Evolutionary conservation across 2,797 vertebrate species (phyloP), one percentile per base, ranked within the genome.

Genomic region (Phoxinus dragarum): DNA sequence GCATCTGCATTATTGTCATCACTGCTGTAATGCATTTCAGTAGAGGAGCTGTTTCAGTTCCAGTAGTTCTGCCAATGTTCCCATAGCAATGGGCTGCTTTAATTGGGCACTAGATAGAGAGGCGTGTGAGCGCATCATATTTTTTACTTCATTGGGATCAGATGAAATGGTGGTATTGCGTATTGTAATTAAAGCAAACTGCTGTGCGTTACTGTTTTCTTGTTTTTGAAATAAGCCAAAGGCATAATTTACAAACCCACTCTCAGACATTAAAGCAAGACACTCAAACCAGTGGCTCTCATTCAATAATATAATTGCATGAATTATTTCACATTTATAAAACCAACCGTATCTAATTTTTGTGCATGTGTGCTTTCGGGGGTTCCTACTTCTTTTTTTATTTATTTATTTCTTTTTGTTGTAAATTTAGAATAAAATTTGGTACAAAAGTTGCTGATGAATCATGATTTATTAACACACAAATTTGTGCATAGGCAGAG

Each of bases 381-480:
- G 40, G 21, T 69, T 23, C 19, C 67, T 40, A 40, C 10, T 40
- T 38, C 5, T 68, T 69, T 69, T 12, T 12, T 0, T 12, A 4
- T 2, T 23, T 23, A n/a, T n/a, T 0, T 8, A 9, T 23, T 2
- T 16, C 0, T 49, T 47, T 1, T 49, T 17, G 5, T 19, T 52
- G 8, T 4, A 5, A 21, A 40, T 69, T 40, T 14, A 42, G 9
- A 42, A 71, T n/a, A 71, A 1, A n/a, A n/a, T 23, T n/a, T 16
- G 16, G 27, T 64, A 54, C 16, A 54, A 69, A 21, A 40, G 36
- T 14, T 71, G 14, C 23, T n/a, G 23, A 42, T 16, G 12, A 72
- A 44, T 72, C 23, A 42, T n/a, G n/a, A 73, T 44, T 27, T 17
- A 17, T n/a, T 9, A 11, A 23, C 17, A 9, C 27, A 10, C 0